Evolutionary conservation across 2,113 vertebrate genomes (phyloP), one percentile per base, ranked within the genome.

Genomic region (Scytalopus superciliaris): DNA sequence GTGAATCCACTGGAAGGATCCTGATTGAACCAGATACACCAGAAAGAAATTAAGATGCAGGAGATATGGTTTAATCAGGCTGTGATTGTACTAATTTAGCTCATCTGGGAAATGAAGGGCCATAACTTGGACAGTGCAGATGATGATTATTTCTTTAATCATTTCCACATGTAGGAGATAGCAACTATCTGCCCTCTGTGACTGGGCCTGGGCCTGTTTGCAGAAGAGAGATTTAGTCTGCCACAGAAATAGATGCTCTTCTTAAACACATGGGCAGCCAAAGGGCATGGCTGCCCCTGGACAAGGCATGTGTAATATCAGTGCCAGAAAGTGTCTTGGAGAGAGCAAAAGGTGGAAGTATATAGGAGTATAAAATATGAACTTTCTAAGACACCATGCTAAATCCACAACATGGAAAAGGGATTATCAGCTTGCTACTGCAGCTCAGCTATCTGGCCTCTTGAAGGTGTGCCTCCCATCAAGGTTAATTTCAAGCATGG

Each of bases 41-140:
- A 90, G 68, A 89, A 90, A n/a, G 49, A 86, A 92, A 93, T 96
- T 89, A 93, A 75, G 83, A 93, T 92, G 69, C 72, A 89, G 77
- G 86, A 92, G 75, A 80, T 66, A 39, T 74, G 72, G 83, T 85
- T 92, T 93, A 94, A 94, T 95, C 82, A 94, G 92, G 76, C 80
- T 92, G 47, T 10, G 18, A n/a, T 77, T 81, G 89, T 31, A 89
- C 76, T 92, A 92, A 97, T 92, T 94, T 47, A 91, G 70, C 91
- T 84, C 76, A 47, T 89, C 80, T 84, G 86, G 89, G 79, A 89
- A 80, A 50, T 15, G 12, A 17, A 81, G 59, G 68, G 42, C 80
- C 50, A 42, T 86, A 74, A 90, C 59, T 63, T 75, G 89, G 80
- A 23, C 60, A 57, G 59, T 45, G 85, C 75, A 97, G 67, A 80